Evolutionary conservation across 2,888 invertebrate genomes (phyloP).

Genomic region (Rhagonycha fulva): DNA sequence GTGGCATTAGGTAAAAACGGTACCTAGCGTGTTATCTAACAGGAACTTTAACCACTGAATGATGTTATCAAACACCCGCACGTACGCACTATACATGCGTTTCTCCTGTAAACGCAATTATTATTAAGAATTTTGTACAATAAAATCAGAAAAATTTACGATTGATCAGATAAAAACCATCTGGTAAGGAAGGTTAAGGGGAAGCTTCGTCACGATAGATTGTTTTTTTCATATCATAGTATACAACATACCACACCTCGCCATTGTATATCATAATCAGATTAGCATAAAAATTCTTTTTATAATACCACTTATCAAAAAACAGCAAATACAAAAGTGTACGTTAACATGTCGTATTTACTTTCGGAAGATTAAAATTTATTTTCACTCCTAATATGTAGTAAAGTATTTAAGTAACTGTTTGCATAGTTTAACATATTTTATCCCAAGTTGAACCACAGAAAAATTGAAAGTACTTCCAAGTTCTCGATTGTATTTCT

Average conservation of each 20-base stretch:
- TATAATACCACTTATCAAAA: constrained; percentile 2
- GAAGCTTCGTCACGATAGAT: constrained; percentile 38
- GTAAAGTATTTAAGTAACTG: neutral
- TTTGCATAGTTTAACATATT: neutral
- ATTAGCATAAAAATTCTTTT: constrained; percentile 7
- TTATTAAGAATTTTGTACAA: neutral
- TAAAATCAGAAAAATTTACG: neutral
- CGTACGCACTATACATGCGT: neutral
- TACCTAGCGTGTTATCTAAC: neutral
- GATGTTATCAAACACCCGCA: neutral
- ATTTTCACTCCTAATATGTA: constrained; percentile 15
- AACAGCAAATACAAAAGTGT: neutral
- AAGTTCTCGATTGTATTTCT: neutral
- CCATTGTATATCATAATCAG: constrained; percentile 36
- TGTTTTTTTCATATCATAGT: constrained; percentile 31
- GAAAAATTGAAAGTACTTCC: neutral
- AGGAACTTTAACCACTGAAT: neutral
- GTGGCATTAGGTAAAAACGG: neutral
- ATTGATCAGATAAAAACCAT: constrained; percentile 6
- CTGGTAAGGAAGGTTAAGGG: constrained; percentile 8
- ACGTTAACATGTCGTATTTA: neutral
- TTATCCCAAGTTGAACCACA: neutral
- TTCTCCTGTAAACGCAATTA: neutral
- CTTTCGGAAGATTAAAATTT: neutral
- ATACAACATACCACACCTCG: constrained; percentile 34